Evolutionary conservation across 2,888 invertebrate species (phyloP).

Genomic region (Drosophila monieri): DNA sequence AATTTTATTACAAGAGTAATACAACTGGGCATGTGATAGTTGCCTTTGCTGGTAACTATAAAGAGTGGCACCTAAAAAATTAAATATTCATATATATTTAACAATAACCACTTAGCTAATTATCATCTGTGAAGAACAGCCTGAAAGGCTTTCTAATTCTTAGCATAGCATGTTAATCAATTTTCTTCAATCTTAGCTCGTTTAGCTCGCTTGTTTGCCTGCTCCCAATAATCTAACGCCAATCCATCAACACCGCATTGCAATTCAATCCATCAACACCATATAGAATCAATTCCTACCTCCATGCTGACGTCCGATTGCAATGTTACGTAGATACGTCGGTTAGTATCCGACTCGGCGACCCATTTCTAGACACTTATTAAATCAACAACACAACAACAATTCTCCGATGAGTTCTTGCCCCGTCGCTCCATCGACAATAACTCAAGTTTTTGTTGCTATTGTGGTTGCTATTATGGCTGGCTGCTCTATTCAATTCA

Average conservation of each 20-base stretch:
- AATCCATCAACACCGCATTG: slow-evolving; percentile 37
- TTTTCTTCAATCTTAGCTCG: slow-evolving; percentile 30
- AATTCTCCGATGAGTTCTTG: slow-evolving; percentile 31
- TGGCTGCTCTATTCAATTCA: slow-evolving; percentile 35
- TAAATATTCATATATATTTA: not conserved
- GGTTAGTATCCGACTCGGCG: slow-evolving; percentile 24
- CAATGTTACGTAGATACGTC: slow-evolving; percentile 12
- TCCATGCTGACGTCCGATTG: slow-evolving; percentile 17
- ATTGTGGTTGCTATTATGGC: slow-evolving; percentile 5
- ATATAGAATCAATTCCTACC: slow-evolving; percentile 20
- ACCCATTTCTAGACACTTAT: slow-evolving; percentile 51
- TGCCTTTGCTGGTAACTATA: not conserved
- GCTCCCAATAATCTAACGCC: slow-evolving; percentile 38
- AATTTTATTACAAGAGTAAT: not conserved
- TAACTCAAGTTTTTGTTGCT: slow-evolving; percentile 22
- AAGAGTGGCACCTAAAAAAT: not conserved
- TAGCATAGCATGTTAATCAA: slow-evolving; percentile 18
- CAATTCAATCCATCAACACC: slow-evolving; percentile 42
- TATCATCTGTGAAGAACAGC: not conserved
- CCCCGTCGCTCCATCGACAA: slow-evolving; percentile 32
- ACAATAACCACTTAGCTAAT: not conserved
- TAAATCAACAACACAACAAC: slow-evolving; percentile 46
- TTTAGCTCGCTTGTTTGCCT: slow-evolving; percentile 30
- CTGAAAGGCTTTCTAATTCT: not conserved
- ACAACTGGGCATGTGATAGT: not conserved